Base-by-base conservation (phyloP, 1,140 invertebrate genomes). In the Drosophila pachea region DNA sequence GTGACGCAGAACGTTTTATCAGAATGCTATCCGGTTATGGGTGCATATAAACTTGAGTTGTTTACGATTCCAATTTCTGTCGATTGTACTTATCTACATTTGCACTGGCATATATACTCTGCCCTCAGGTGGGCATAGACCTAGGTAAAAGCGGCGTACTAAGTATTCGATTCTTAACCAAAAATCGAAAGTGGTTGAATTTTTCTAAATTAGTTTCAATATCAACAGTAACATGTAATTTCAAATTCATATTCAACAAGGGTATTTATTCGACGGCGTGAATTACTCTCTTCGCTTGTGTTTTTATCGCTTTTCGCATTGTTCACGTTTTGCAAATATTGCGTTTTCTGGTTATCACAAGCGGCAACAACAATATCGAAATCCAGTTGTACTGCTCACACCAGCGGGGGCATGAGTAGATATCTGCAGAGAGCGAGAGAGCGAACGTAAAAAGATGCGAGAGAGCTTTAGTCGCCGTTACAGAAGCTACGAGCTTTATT, bases 301-400 rank as follows among this genome's bases (percentile, higher is more conserved):
- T 73, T 86, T 77, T 86, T 82, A 82, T 86, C 82, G 60, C 38
- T 45, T 31, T 48, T 47, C 16, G 40, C 5, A 29, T 29, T 86
- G 71, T 81, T 74, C 66, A 71, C 61, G 68, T 75, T 82, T 75
- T 67, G 73, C 61, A 65, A 74, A 53, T 73, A 59, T 69, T 49
- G 66, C 58, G 77, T 38, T 58, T 67, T 67, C 48, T 52, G 45
- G 68, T 78, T 82, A 83, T 83, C 78, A 67, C 54, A 36, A 64
- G 8, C n/a, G 35, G 14, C 40, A 61, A 33, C 33, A 53, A 61
- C 32, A 50, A 52, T 32, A 66, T 11, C 29, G 8, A 42, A 60
- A 40, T n/a, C 4, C 5, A 36, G 45, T 47, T 29, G 35, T 29
- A 38, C 35, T 40, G 35, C 4, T 47, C 22, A 4, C 45, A 47